Conservation (phyloP, 2,888 invertebrate genomes). For the Sturmia bella region DNA sequence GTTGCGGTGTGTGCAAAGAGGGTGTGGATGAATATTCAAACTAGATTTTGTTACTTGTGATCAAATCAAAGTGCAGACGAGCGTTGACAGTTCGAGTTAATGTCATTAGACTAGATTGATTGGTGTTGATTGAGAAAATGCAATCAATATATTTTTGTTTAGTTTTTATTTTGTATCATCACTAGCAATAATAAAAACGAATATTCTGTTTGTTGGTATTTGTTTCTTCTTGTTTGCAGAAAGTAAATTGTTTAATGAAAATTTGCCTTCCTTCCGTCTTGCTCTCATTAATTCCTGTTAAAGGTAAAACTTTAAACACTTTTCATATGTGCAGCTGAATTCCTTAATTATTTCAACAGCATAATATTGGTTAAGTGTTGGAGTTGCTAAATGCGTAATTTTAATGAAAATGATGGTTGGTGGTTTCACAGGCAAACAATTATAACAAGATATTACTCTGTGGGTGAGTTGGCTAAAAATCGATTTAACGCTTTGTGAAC, state of each 20-base stretch:
- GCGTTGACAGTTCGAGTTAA: conserved; percentile 75
- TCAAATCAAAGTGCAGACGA: conserved; percentile 71
- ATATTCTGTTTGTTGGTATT: conserved; percentile 9
- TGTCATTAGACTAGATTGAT: conserved; percentile 79
- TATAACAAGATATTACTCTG: too few relatives aligned
- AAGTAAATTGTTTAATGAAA: background rate
- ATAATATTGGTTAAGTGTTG: too few relatives aligned
- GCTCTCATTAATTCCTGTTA: background rate
- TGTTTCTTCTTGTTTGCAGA: background rate
- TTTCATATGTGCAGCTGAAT: too few relatives aligned
- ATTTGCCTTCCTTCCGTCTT: background rate
- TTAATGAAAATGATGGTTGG: too few relatives aligned
- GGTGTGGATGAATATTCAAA: conserved; percentile 5
- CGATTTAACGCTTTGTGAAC: too few relatives aligned
- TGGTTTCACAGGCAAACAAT: too few relatives aligned
- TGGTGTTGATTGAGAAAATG: conserved; percentile 78
- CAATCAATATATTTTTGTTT: conserved; percentile 72
- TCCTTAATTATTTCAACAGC: too few relatives aligned
- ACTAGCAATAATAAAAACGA: background rate
- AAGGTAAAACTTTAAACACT: background rate
- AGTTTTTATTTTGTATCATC: conserved; percentile 6
- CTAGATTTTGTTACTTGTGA: conserved; percentile 65
- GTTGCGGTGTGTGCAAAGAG: background rate
- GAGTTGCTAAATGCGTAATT: too few relatives aligned
- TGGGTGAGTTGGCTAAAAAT: too few relatives aligned